Evolutionary conservation across 2,888 invertebrate genomes (phyloP).

Genomic region (Spilarctia lutea): DNA sequence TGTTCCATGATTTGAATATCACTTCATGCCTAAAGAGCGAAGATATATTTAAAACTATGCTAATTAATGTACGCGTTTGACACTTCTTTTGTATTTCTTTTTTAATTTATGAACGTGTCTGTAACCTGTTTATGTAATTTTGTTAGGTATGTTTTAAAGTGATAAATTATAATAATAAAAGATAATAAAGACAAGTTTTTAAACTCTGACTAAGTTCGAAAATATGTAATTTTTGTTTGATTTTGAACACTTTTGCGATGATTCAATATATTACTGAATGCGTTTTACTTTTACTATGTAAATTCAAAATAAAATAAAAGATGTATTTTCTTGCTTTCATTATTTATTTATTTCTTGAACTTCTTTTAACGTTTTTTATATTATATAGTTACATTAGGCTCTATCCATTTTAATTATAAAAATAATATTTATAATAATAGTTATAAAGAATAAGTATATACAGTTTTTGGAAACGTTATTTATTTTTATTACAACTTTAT

Average conservation of each 20-base stretch:
- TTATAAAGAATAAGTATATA: neutral
- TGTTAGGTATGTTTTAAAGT: slow-evolving; percentile 23
- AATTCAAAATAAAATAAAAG: neutral
- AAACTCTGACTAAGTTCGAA: slow-evolving; percentile 7
- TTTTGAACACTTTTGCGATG: neutral
- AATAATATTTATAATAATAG: no score
- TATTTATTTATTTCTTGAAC: no score
- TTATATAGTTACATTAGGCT: no score
- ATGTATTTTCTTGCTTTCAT: neutral
- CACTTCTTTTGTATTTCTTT: slow-evolving; percentile 44
- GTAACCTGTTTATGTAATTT: slow-evolving; percentile 38
- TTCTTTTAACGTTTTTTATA: no score
- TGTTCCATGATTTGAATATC: slow-evolving; percentile 52
- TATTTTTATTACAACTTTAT: neutral
- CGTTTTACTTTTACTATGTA: neutral
- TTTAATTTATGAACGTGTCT: slow-evolving; percentile 37
- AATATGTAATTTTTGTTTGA: neutral
- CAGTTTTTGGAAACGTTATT: neutral
- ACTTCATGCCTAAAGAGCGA: slow-evolving; percentile 36
- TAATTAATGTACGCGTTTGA: slow-evolving; percentile 42
- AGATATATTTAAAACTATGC: slow-evolving; percentile 44
- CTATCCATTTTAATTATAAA: no score
- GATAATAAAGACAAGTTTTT: slow-evolving; percentile 27
- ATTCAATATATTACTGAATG: no score
- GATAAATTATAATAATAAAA: slow-evolving; percentile 39